Percentiles rank a stretch among this genome's conserved stretches.
Conservation (phyloP, 2,888 invertebrate genomes). For the Agrotis clavis region DNA sequence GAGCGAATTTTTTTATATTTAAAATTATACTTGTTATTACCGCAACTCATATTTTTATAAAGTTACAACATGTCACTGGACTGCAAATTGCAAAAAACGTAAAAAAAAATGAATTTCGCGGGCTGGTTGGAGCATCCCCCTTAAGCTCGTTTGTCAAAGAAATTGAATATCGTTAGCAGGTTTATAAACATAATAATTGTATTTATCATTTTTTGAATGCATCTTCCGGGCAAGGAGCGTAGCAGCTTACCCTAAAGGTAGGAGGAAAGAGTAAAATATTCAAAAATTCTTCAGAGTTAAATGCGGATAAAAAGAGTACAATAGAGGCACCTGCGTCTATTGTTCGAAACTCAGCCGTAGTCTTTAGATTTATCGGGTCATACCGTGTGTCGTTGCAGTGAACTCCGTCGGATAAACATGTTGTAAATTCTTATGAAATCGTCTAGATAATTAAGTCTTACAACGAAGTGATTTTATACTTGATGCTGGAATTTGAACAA, state of each 20-base stretch:
- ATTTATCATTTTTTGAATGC: neutral
- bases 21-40: too few relatives aligned
- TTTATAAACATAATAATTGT: too few relatives aligned
- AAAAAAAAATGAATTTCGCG: too few relatives aligned
- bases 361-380: constrained; percentile 41
- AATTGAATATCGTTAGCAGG: neutral
- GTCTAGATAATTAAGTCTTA: neutral
- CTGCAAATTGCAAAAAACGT: too few relatives aligned
- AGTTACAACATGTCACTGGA: too few relatives aligned
- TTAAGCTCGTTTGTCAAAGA: too few relatives aligned
- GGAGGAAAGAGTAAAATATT: neutral
- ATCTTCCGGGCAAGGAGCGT: neutral
- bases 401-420: constrained; percentile 41
- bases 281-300: constrained; percentile 23
- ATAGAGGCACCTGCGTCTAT: constrained; percentile 46
- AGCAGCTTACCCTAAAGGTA: too few relatives aligned
- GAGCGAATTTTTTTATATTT: too few relatives aligned
- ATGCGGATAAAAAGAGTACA: constrained; percentile 20
- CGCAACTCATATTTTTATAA: too few relatives aligned
- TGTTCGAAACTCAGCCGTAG: constrained; percentile 35
- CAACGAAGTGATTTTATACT: neutral
- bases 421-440: constrained; percentile 25
- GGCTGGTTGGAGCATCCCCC: too few relatives aligned
- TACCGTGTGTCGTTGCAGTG: constrained; percentile 18
- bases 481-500: neutral